A percentile compares a stretch with the other conserved stretches of the same genome.
These are phyloP conservation scores for Aphyosemion australe DNA, from an alignment of 2,113 vertebrate species.

Conservation along the genomic window DNA sequence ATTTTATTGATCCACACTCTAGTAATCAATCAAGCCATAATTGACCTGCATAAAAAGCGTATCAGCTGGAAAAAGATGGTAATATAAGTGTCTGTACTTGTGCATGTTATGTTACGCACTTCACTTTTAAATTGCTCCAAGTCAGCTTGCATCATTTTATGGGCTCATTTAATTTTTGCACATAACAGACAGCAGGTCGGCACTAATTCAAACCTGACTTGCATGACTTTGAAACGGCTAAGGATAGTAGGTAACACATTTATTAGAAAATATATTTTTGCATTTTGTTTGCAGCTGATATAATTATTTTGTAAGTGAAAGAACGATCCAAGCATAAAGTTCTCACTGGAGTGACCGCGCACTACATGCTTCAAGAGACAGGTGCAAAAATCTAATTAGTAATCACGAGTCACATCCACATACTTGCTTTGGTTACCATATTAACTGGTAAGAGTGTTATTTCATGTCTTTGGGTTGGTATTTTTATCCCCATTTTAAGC, in stretches of 20 bases:
- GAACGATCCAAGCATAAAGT: neutral
- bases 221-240: slow-evolving; percentile 1
- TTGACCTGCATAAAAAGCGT: slow-evolving; percentile 64
- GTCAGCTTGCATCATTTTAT: slow-evolving; percentile 34
- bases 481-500: neutral
- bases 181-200: slow-evolving; percentile 14
- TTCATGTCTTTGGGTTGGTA: neutral
- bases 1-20: slow-evolving; percentile 54
- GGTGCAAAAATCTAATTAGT: neutral
- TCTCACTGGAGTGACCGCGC: neutral
- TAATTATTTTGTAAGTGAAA: neutral
- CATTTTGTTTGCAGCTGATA: neutral
- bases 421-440: neutral
- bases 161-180: slow-evolving; percentile 43
- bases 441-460: neutral
- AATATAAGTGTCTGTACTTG: neutral
- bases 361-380: neutral
- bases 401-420: neutral
- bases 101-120: slow-evolving; percentile 18
- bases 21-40: slow-evolving; percentile 59
- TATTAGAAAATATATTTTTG: too few relatives aligned
- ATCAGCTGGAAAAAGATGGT: slow-evolving; percentile 45
- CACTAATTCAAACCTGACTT: slow-evolving; percentile 1
- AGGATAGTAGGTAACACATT: neutral
- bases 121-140: slow-evolving; percentile 30